A percentile compares a stretch with the other conserved stretches of the same genome.
These are phyloP conservation scores for Oppia nitens DNA, from an alignment of 1,140 invertebrate genomes.

Conservation along the genomic window DNA sequence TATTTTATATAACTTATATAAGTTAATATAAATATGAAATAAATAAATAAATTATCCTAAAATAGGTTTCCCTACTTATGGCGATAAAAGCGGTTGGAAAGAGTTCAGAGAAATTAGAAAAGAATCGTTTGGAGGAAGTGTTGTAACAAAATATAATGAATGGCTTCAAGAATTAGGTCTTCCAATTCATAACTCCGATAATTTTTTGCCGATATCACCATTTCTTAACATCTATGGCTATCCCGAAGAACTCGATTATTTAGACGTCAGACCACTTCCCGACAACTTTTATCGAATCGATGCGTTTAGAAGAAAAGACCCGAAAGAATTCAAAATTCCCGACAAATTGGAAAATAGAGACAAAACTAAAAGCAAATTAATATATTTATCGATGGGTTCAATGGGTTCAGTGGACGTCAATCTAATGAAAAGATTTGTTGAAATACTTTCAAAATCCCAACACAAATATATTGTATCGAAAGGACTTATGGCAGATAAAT, in stretches of 20 bases:
- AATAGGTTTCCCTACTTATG: constrained; percentile 2
- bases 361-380: constrained; percentile 4
- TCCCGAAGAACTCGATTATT: constrained; percentile 15
- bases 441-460: constrained; percentile 1
- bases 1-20: neutral
- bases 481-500: constrained; percentile 6
- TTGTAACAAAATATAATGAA: neutral
- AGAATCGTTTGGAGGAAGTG: neutral
- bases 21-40: neutral
- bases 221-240: constrained; percentile 15
- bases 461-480: constrained; percentile 15
- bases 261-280: constrained; percentile 2
- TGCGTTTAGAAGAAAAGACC: neutral
- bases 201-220: neutral
- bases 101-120: neutral
- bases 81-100: neutral
- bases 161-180: neutral
- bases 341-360: constrained; percentile 1
- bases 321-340: neutral
- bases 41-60: neutral
- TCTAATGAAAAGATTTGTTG: constrained; percentile 14
- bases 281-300: constrained; percentile 1
- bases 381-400: constrained; percentile 16
- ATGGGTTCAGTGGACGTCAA: constrained; percentile 20
- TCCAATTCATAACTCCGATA: neutral